Base-by-base conservation (phyloP, 2,797 vertebrate species). In the Tarsius wallacei region DNA sequence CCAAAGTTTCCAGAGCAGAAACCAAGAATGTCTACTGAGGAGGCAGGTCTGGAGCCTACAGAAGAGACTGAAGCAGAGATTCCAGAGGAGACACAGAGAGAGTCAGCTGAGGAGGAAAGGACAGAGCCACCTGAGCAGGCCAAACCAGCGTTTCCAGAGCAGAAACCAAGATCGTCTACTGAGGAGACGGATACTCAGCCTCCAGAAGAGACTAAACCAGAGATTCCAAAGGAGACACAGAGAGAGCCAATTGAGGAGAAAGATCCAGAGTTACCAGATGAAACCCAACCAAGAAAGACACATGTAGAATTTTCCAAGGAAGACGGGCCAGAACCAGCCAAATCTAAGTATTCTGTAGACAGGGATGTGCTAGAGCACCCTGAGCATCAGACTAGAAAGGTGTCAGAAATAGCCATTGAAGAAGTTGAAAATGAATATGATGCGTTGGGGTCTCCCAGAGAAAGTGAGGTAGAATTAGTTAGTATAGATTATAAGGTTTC, bases 181-280 rank as follows among this genome's bases (percentile, higher is more conserved):
- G 63, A 94, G 12, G 59, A 70, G 51, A 68, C 73, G 3, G 42
- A 49, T 22, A 12, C 61, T 80, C 49, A 70, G 5, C 47, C 87
- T 74, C 96, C 71, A 98, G 90, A 71, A n/a, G 63, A 95, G 31
- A 86, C 47, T 63, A 31, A 92, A 87, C 42, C 70, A 57, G 74
- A 77, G 70, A 31, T 86, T 36, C 86, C 93, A 91, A 85, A 93
- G 63, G 82, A 93, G 87, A 84, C 28, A 93, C 63, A 71, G 64
- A 87, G 6, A 77, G 70, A 93, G 19, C 66, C 80, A 88, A 81
- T 51, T 73, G 21, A 51, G 31, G 85, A 96, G 36, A 68, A 59
- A 91, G 87, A 80, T 87, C 51, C 51, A 53, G 64, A 93, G 11
- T 96, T 96, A 92, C 84, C 78, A 22, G 22, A 71, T 57, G 49